Conservation (phyloP, 1,140 invertebrate species). For the Brachionus sp. region DNA sequence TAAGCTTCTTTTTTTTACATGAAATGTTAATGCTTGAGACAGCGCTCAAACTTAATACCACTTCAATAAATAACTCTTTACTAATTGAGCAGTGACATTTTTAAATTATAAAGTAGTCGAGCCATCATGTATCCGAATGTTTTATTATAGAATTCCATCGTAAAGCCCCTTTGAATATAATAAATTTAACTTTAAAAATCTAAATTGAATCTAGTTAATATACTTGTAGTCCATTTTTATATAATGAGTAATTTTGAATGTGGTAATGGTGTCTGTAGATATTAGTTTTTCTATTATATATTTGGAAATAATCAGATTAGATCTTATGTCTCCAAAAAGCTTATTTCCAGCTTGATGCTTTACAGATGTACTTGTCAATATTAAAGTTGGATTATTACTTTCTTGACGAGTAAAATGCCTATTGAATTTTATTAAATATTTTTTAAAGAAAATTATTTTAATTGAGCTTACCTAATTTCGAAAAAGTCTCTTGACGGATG, state of each 20-base stretch:
- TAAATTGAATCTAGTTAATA: neutral
- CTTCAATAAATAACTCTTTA: neutral
- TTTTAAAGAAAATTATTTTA: neutral
- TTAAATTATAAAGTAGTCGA: conserved; percentile 29
- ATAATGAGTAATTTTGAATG: conserved; percentile 35
- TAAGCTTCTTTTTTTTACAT: conserved; percentile 18
- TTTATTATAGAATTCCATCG: conserved; percentile 32
- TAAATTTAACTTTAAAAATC: neutral
- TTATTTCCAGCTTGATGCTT: conserved; percentile 43
- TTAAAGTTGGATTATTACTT: neutral
- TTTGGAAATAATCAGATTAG: conserved; percentile 30
- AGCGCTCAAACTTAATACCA: neutral
- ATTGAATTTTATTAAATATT: neutral
- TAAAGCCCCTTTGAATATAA: neutral
- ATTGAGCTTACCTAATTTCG: conserved; percentile 69
- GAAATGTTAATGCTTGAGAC: neutral
- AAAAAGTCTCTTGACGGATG: conserved; percentile 79
- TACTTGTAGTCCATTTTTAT: conserved; percentile 38
- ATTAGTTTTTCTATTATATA: conserved; percentile 29
- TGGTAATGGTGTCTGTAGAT: conserved; percentile 8
- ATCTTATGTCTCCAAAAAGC: conserved; percentile 9
- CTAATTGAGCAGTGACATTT: conserved; percentile 12
- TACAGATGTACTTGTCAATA: conserved; percentile 19
- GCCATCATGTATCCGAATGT: conserved; percentile 40
- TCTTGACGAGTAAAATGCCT: neutral